Percentiles rank a stretch among this genome's conserved stretches.
Evolutionary conservation across 2,113 vertebrate species (phyloP).

Genomic region (Corynorhinus townsendii): DNA sequence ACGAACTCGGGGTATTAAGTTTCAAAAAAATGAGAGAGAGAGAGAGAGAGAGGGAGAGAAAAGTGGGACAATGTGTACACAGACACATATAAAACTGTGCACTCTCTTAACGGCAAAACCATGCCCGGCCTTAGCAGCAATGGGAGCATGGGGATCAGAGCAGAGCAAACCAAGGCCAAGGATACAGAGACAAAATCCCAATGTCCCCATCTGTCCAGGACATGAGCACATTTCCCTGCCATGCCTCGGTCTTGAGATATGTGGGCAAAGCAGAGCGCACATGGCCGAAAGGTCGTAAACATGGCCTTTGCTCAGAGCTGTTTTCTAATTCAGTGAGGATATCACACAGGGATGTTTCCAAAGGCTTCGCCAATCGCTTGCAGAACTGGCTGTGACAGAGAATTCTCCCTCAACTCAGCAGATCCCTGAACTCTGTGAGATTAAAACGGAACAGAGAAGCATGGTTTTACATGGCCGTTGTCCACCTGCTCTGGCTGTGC

Average conservation of each 20-base stretch:
- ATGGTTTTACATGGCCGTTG: neutral
- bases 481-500: neutral
- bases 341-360: neutral
- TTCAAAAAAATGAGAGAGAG: neutral
- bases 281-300: neutral
- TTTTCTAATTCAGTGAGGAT: conserved; percentile 8
- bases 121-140: neutral
- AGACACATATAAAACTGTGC: neutral
- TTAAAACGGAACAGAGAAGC: neutral
- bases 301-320: neutral
- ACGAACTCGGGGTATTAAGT: neutral
- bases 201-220: neutral
- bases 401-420: neutral
- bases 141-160: neutral
- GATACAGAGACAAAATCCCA: neutral
- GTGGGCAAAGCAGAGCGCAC: neutral
- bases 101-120: neutral
- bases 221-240: neutral
- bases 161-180: neutral
- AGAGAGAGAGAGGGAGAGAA: neutral
- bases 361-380: neutral
- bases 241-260: neutral
- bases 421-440: neutral
- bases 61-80: neutral
- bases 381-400: neutral